These are phyloP conservation scores for Myotis lucifugus DNA, from an alignment of 2,113 vertebrate genomes.

Conservation along the genomic window DNA sequence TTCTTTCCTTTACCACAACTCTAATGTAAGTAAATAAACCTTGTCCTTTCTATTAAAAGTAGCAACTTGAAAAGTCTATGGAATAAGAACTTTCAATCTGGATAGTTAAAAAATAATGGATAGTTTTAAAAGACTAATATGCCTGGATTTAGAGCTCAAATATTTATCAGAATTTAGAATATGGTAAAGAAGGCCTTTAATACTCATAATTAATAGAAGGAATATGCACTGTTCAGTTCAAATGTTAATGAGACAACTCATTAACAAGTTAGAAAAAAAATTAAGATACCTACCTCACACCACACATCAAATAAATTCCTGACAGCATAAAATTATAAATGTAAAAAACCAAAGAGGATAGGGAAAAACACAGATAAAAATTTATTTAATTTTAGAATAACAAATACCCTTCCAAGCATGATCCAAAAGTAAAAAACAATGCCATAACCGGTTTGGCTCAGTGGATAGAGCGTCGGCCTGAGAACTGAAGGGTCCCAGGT, in stretches of 20 bases:
- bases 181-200: background rate
- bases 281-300: background rate
- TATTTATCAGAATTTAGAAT: background rate
- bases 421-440: slow-evolving; percentile 26
- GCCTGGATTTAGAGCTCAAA: background rate
- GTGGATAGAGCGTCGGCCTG: too few relatives aligned
- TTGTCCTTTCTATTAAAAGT: slow-evolving; percentile 34
- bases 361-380: slow-evolving; percentile 17
- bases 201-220: background rate
- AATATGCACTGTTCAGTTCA: background rate
- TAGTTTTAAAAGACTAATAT: slow-evolving; percentile 1
- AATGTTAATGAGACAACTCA: background rate
- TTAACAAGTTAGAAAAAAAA: background rate
- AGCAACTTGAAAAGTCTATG: background rate
- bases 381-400: slow-evolving; percentile 1
- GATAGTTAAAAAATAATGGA: slow-evolving; percentile 45
- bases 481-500: too few relatives aligned
- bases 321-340: slow-evolving; percentile 34
- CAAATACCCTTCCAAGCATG: background rate
- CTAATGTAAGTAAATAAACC: background rate
- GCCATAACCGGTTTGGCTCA: too few relatives aligned
- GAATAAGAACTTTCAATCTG: background rate
- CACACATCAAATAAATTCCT: background rate
- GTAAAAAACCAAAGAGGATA: background rate
- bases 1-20: background rate